These are phyloP conservation scores for Anguilla obscura DNA, from an alignment of 2,797 vertebrate species.

Conservation along the genomic window DNA sequence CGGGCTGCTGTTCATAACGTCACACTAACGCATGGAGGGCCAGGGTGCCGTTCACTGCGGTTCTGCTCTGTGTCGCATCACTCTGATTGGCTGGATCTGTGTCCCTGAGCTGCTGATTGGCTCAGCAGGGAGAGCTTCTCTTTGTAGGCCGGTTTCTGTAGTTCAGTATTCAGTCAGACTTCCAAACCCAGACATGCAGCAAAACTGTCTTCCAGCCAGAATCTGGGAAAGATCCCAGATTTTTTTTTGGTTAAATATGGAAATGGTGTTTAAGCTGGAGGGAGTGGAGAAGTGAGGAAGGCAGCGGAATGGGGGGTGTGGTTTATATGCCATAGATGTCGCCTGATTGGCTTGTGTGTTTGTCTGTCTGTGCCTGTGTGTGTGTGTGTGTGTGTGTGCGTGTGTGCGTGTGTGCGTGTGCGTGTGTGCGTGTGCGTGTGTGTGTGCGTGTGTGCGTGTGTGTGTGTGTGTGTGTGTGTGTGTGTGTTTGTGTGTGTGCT, in stretches of 20 bases:
- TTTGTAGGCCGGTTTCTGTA: not conserved
- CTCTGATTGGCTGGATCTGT: not conserved
- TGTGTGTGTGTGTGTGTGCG: not conserved
- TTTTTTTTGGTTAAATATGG: not conserved
- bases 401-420: not conserved
- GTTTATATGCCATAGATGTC: not conserved
- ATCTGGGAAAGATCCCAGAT: not conserved
- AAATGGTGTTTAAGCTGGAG: not conserved
- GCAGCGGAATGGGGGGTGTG: not conserved
- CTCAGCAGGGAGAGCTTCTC: not conserved
- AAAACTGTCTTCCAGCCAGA: not conserved
- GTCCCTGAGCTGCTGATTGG: not conserved
- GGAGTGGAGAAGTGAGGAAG: not conserved
- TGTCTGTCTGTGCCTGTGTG: not conserved
- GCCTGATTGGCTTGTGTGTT: not conserved
- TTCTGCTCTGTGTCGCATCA: not conserved
- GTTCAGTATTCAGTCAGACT: not conserved
- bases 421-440: not conserved
- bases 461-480: not conserved
- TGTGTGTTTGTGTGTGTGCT: not conserved
- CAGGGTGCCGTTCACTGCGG: not conserved
- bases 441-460: not conserved
- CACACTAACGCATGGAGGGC: not conserved
- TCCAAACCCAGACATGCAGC: not conserved
- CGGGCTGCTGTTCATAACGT: not conserved